Conservation (phyloP, 2,797 vertebrate species). For the Lithobates pipiens region DNA sequence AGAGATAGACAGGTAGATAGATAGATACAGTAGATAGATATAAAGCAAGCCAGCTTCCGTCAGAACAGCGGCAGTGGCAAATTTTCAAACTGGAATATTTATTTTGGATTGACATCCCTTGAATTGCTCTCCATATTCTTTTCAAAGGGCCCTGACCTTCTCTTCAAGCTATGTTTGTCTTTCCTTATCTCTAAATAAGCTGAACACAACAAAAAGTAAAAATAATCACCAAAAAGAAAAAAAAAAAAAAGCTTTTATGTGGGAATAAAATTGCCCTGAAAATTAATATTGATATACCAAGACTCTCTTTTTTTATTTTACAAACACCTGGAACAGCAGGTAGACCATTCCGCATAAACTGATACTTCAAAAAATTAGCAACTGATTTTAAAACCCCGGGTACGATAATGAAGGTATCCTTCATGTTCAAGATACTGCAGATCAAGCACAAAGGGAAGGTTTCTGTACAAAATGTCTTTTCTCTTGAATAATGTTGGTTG, state of each 20-base stretch:
- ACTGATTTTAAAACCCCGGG: constrained; percentile 34
- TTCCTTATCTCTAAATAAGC: constrained; percentile 26
- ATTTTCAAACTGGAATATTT: neutral
- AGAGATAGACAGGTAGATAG: too few relatives aligned
- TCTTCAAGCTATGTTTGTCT: constrained; percentile 28
- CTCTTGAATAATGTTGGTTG: constrained; percentile 51
- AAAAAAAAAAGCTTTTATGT: constrained; percentile 24
- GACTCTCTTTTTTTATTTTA: constrained; percentile 16
- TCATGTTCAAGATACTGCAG: constrained; percentile 48
- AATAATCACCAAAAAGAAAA: constrained; percentile 6
- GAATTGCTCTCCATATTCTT: constrained; percentile 1
- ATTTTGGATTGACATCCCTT: constrained; percentile 18
- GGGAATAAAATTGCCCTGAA: constrained; percentile 28
- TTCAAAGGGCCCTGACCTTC: constrained; percentile 12
- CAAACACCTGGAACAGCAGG: constrained; percentile 40
- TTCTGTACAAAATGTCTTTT: constrained; percentile 65
- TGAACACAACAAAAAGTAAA: constrained; percentile 12
- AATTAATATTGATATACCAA: constrained; percentile 46
- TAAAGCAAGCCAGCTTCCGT: neutral
- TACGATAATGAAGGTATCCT: constrained; percentile 50
- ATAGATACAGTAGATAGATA: neutral
- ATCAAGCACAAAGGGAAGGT: constrained; percentile 65
- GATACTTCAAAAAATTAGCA: constrained; percentile 50
- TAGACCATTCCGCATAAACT: constrained; percentile 32
- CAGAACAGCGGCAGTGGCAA: too few relatives aligned